A percentile compares a stretch with the other conserved stretches of the same genome.
These are phyloP conservation scores for Scaptomyza flava DNA, from an alignment of 2,888 invertebrate species.

Conservation along the genomic window DNA sequence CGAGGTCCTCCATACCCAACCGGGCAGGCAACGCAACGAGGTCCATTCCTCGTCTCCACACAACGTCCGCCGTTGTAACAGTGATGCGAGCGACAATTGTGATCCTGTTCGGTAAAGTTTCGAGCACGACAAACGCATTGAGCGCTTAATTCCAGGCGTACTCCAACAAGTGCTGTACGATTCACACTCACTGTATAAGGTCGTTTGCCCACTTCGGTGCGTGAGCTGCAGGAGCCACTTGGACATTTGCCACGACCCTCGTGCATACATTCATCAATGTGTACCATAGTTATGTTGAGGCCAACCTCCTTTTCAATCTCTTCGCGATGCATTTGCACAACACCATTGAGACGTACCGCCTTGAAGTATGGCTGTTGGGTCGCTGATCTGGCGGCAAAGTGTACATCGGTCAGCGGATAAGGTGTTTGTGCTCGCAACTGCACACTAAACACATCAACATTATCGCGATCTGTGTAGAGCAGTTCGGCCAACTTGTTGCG, in stretches of 20 bases:
- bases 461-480: conserved; percentile 92
- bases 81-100: conserved; percentile 93
- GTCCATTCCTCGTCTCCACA: conserved; percentile 94
- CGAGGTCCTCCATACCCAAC: conserved; percentile 96
- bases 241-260: conserved; percentile 92
- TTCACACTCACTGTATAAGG: conserved; percentile 98
- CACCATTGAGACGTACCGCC: conserved; percentile 96
- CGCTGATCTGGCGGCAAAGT: conserved; percentile 97
- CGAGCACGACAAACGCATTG: conserved; percentile 96
- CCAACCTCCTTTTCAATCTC: conserved; percentile 96
- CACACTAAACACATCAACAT: conserved; percentile 98
- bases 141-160: conserved; percentile 94
- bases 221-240: conserved; percentile 97
- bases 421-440: conserved; percentile 93
- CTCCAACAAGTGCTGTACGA: conserved; percentile 97
- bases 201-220: conserved; percentile 91
- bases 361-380: conserved; percentile 91
- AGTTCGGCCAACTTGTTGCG: conserved; percentile 94
- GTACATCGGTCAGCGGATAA: conserved; percentile 94
- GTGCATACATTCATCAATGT: conserved; percentile 97
- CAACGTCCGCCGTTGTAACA: conserved; percentile 98
- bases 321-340: conserved; percentile 95
- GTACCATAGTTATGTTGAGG: conserved; percentile 98
- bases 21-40: conserved; percentile 93
- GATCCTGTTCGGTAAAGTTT: conserved; percentile 92